phyloP scores from a whole-genome alignment of 2,888 invertebrate species.

The Cybosia mesomella region DNA sequence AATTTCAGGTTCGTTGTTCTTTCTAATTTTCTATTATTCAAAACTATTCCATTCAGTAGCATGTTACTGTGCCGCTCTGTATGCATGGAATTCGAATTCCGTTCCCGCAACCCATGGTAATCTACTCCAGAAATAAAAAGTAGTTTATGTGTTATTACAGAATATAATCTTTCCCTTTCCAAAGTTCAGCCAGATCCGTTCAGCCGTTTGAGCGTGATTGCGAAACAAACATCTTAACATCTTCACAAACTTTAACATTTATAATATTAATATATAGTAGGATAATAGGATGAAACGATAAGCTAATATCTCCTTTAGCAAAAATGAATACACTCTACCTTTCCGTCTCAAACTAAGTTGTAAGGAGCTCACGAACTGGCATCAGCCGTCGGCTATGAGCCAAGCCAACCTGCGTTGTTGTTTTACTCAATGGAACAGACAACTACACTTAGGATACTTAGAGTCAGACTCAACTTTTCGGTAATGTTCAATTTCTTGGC shows the following conservation, averaged over 20 bases:
- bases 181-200: no score
- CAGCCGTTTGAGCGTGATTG: no score
- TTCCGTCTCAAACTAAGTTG: conserved; percentile 55
- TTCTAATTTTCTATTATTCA: not conserved
- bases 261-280: no score
- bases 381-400: conserved; percentile 64
- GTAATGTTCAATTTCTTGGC: conserved; percentile 42
- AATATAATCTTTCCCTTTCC: no score
- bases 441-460: conserved; percentile 30
- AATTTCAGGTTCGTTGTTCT: not conserved
- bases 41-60: not conserved
- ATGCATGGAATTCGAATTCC: no score
- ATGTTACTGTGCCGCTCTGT: not conserved
- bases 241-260: no score
- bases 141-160: no score
- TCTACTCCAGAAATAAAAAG: no score
- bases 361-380: conserved; percentile 62
- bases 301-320: not conserved
- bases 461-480: conserved; percentile 27
- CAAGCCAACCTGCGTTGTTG: conserved; percentile 69
- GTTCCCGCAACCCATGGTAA: no score
- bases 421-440: conserved; percentile 69
- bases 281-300: not conserved
- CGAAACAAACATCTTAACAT: no score
- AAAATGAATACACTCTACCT: conserved; percentile 15